Evolutionary conservation across 2,888 invertebrate genomes (phyloP).

Genomic region (Crioceris asparagi): DNA sequence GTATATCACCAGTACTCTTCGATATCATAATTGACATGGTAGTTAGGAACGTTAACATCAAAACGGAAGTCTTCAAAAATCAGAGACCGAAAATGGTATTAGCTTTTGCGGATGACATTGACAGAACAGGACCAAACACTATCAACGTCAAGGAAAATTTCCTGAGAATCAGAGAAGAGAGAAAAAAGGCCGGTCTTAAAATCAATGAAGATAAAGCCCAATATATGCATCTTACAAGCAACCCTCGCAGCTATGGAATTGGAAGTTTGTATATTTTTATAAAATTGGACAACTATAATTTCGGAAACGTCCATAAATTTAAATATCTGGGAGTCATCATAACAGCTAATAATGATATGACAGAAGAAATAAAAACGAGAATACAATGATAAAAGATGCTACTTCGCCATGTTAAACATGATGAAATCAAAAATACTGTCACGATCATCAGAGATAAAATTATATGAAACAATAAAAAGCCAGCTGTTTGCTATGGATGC

Average conservation of each 20-base stretch:
- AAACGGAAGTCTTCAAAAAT: background rate
- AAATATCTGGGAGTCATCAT: too few species aligned
- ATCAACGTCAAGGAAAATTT: too few species aligned
- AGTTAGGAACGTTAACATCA: background rate
- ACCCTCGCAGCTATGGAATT: background rate
- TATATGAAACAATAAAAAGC: too few species aligned
- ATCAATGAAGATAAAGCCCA: background rate
- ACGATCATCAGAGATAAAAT: too few species aligned
- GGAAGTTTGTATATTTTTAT: slow-evolving; percentile 4
- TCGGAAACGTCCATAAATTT: slow-evolving; percentile 4
- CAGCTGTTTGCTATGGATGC: too few species aligned
- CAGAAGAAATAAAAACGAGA: too few species aligned
- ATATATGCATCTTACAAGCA: background rate
- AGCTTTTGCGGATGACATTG: background rate
- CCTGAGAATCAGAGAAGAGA: slow-evolving; percentile 2
- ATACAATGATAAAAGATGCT: background rate
- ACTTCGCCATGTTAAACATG: background rate
- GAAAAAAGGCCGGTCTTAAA: background rate
- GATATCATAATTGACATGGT: slow-evolving; percentile 1
- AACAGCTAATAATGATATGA: too few species aligned
- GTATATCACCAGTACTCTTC: slow-evolving; percentile 4
- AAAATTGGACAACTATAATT: slow-evolving; percentile 6
- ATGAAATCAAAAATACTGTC: too few species aligned
- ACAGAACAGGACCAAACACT: too few species aligned
- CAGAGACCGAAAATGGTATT: too few species aligned